These are phyloP conservation scores for Vireo griseus DNA, from an alignment of 2,797 vertebrate species.

Conservation along the genomic window DNA sequence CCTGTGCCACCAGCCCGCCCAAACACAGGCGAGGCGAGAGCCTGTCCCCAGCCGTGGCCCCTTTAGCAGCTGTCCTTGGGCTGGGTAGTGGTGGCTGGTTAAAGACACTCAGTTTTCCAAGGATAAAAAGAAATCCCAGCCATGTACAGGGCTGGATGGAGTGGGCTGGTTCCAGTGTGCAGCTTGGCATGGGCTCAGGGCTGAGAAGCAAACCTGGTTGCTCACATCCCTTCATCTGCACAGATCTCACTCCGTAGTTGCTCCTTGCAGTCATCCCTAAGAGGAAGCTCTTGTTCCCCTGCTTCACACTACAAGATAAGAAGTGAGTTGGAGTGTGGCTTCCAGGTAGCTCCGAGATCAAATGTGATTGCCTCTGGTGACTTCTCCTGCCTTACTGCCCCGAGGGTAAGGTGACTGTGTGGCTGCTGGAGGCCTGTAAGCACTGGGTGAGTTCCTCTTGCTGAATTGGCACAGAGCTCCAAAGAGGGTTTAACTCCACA, in stretches of 20 bases:
- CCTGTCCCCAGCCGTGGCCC: neutral
- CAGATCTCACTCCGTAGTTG: fast-evolving
- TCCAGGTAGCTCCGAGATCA: neutral
- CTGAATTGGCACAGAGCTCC: fast-evolving
- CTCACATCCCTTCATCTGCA: neutral
- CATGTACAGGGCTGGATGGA: neutral
- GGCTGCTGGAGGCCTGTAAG: neutral
- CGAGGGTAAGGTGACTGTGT: fast-evolving
- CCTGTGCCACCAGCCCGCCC: neutral
- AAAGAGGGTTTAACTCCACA: neutral
- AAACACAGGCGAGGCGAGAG: fast-evolving
- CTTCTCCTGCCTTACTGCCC: neutral
- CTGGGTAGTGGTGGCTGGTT: neutral
- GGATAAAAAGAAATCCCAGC: neutral
- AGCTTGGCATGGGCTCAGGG: neutral
- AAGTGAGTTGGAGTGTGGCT: fast-evolving
- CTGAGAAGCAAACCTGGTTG: neutral
- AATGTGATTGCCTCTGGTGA: neutral
- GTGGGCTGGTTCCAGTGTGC: neutral
- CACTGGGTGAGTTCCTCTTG: fast-evolving
- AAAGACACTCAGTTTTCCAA: fast-evolving
- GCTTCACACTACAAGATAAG: neutral
- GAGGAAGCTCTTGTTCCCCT: neutral
- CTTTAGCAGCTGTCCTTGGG: neutral
- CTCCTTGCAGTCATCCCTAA: fast-evolving